phyloP scores from a whole-genome alignment of 1,140 invertebrate species.

The Drosophila nasuta region DNA sequence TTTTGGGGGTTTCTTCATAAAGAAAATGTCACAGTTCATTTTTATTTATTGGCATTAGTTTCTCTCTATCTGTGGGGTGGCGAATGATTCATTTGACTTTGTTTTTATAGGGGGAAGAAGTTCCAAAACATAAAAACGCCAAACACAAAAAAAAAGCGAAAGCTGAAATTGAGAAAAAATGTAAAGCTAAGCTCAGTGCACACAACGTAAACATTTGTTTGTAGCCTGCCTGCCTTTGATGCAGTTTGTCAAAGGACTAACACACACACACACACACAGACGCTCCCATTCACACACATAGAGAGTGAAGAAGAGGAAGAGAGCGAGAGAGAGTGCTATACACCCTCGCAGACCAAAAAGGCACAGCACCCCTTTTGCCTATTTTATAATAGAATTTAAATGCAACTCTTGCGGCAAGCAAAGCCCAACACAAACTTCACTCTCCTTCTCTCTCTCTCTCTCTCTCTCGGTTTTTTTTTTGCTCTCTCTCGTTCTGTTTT shows the following conservation, averaged over 20 bases:
- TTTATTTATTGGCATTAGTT: slow-evolving; percentile 75
- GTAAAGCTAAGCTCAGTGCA: slow-evolving; percentile 39
- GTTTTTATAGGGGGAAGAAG: slow-evolving; percentile 34
- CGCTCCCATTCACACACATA: slow-evolving; percentile 11
- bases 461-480: background rate
- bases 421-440: slow-evolving; percentile 53
- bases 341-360: slow-evolving; percentile 42
- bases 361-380: slow-evolving; percentile 37
- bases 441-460: background rate
- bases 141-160: slow-evolving; percentile 9
- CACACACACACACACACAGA: slow-evolving; percentile 25
- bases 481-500: slow-evolving; percentile 4
- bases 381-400: slow-evolving; percentile 75
- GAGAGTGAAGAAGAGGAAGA: background rate
- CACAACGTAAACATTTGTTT: slow-evolving; percentile 71
- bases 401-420: slow-evolving; percentile 70
- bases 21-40: slow-evolving; percentile 80
- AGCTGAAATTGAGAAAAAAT: slow-evolving; percentile 52
- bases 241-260: slow-evolving; percentile 53
- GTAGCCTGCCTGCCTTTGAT: slow-evolving; percentile 55
- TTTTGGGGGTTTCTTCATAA: slow-evolving; percentile 22
- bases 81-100: slow-evolving; percentile 63
- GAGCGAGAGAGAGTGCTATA: background rate
- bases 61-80: slow-evolving; percentile 4
- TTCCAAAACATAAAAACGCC: slow-evolving; percentile 4